Evolutionary conservation across 2,888 invertebrate species (phyloP).

Genomic region (Nyleta sp.): DNA sequence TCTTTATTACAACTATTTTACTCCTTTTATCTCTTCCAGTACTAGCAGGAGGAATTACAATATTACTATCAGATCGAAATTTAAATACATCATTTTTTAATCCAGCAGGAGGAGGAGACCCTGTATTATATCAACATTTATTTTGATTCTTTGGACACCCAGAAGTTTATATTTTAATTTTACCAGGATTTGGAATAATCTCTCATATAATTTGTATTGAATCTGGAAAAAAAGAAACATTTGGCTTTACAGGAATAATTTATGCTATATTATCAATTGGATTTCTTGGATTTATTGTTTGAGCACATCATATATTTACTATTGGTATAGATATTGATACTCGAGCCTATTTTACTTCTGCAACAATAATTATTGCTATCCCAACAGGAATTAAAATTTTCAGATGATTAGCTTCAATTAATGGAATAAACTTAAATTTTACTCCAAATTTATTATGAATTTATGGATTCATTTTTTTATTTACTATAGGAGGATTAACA

Average conservation of each 20-base stretch:
- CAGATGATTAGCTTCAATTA: constrained; percentile 87
- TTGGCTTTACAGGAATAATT: constrained; percentile 89
- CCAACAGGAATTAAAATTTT: constrained; percentile 94
- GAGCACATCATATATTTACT: constrained; percentile 94
- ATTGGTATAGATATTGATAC: constrained; percentile 93
- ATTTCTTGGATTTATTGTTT: constrained; percentile 91
- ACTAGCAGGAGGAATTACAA: constrained; percentile 91
- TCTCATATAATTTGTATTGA: constrained; percentile 90
- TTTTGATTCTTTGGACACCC: constrained; percentile 94
- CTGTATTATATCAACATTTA: constrained; percentile 63
- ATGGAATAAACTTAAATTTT: constrained; percentile 86
- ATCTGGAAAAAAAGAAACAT: constrained; percentile 89
- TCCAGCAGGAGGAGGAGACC: constrained; percentile 91
- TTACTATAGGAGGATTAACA: constrained; percentile 89
- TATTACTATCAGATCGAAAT: constrained; percentile 90
- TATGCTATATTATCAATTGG: constrained; percentile 94
- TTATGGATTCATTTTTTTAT: constrained; percentile 90
- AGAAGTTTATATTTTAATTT: constrained; percentile 93
- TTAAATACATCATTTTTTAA: constrained; percentile 92
- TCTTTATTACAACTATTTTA: constrained; percentile 86
- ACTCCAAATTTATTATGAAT: constrained; percentile 86
- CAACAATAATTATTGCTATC: constrained; percentile 93
- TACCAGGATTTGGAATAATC: constrained; percentile 92
- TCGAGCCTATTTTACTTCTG: constrained; percentile 92
- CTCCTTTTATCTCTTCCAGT: constrained; percentile 88